Evolutionary conservation across 2,113 vertebrate genomes (phyloP), one percentile per base, ranked within the genome.

Genomic region (Pyxicephalus adspersus): DNA sequence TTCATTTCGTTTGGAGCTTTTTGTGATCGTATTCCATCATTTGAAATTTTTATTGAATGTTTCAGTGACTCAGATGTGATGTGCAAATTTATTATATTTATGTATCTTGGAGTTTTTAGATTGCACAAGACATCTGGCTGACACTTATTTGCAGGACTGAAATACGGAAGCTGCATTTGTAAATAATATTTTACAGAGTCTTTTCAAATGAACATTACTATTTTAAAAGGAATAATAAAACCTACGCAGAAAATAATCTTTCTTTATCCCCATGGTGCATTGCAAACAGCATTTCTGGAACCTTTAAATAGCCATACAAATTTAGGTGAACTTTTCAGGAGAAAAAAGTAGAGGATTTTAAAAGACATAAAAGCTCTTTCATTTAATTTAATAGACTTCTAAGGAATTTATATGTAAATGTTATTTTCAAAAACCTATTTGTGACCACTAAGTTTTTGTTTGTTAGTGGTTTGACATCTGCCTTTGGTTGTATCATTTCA

Each of bases 1-100:
- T 91, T 95, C 97, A 97, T 96, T 94, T 93, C 96, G 95, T 98
- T 97, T 96, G 91, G 92, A 91, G 93, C 91, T 93, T 94, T 94
- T 45, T 95, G 92, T 93, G 92, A 91, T 94, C 86, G 92, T 92
- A 88, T 91, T 91, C 92, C 90, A 92, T 94, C 94, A 94, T 90
- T 93, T 93, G 92, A 90, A 94, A 96, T 95, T 94, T 90, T 90
- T 92, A 94, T 91, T 89, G 94, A 95, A 94, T 93, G 90, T 95
- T 94, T 96, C 94, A 97, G 94, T 93, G 89, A 90, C 92, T 93
- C 72, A 93, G 86, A 90, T 94, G 88, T 92, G 87, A 94, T 95
- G 93, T 93, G 94, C 91, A 94, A 92, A 96, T 95, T 95, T 93
- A 96, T 96, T 95, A 95, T 92, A 91, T 25, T 94, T 91, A 88